A percentile compares a stretch with the other conserved stretches of the same genome.
phyloP scores from a whole-genome alignment of 2,888 invertebrate species.

The Agonopterix alstromeriana region DNA sequence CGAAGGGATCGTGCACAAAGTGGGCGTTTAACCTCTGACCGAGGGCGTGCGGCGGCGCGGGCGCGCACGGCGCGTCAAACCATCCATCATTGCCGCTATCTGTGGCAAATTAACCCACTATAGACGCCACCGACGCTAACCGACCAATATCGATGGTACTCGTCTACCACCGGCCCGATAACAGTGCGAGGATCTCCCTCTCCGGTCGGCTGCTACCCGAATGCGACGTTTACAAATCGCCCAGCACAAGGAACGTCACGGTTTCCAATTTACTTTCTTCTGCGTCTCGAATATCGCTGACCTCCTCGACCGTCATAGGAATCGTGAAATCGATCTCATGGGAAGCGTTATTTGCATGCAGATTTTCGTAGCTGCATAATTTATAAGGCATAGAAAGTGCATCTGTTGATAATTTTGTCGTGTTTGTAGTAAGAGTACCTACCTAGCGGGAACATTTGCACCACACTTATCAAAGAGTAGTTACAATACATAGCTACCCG shows the following conservation, averaged over 20 bases:
- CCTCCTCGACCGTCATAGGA: conserved; percentile 35
- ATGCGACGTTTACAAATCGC: conserved; percentile 63
- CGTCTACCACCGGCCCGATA: conserved; percentile 10
- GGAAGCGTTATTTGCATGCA: conserved; percentile 44
- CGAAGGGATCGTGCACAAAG: conserved; percentile 65
- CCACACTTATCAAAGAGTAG: too few relatives aligned
- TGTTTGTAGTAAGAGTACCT: background rate
- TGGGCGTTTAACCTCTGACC: conserved; percentile 70
- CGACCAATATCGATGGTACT: conserved; percentile 30
- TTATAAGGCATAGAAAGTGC: conserved; percentile 6
- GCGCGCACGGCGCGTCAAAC: conserved; percentile 57
- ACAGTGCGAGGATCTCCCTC: conserved; percentile 17
- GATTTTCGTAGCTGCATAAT: conserved; percentile 18
- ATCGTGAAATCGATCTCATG: conserved; percentile 46
- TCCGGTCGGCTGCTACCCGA: conserved; percentile 34
- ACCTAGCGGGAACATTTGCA: too few relatives aligned
- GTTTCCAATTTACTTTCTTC: conserved; percentile 63
- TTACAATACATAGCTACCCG: too few relatives aligned
- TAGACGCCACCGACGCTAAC: conserved; percentile 44
- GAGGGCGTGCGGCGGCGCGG: conserved; percentile 46
- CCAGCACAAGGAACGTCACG: conserved; percentile 47
- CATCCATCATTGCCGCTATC: conserved; percentile 64
- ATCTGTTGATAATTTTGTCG: conserved; percentile 3
- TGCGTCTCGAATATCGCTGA: conserved; percentile 43
- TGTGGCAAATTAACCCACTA: conserved; percentile 63